Evolutionary conservation across 2,888 invertebrate species (phyloP), one percentile per base, ranked within the genome.

Genomic region (Nemurella pictetii): DNA sequence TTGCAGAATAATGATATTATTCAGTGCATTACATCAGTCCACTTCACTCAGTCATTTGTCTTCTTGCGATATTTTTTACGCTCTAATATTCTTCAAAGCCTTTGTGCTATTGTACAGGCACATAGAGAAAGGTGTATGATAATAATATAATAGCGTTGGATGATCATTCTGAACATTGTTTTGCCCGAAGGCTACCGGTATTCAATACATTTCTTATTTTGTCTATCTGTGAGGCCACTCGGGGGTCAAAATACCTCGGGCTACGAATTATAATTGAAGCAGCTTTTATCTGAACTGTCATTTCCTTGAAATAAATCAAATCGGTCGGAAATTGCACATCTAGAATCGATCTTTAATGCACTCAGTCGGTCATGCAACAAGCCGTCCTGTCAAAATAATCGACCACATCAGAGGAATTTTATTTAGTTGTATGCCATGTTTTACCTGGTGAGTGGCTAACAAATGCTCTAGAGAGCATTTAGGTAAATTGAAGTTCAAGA

Each of bases 111-210:
- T 55, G 55, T 55, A 55, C 28, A 75, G 75, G 28, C 75, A 27
- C 26, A 26, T 75, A 75, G 75, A 75, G 75, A 75, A 75, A 75
- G 75, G 75, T 27, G 26, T 28, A 26, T 15, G 75, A 75, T 55
- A 55, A 55, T 55, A 55, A 28, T 75, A 75, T 75, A 75, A 75
- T 75, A 75, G 75, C 28, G n/a, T 2, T 75, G 75, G 75, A 27
- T 28, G 78, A 78, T 78, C 78, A 78, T 78, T 78, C 78, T 28
- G 28, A 78, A 78, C 28, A 78, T 30, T 30, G 30, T 78, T 78
- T 30, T 78, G 78, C 78, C 78, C 78, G 78, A 78, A 29, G 78
- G 75, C 27, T 28, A 27, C 75, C 26, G 26, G 75, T 75, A 75
- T 75, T 75, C 28, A 78, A 78, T 78, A 78, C 78, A 78, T 78